Percentiles rank a stretch among this genome's conserved stretches.
Evolutionary conservation across 2,888 invertebrate species (phyloP).

Genomic region (Boloria euphrosyne): DNA sequence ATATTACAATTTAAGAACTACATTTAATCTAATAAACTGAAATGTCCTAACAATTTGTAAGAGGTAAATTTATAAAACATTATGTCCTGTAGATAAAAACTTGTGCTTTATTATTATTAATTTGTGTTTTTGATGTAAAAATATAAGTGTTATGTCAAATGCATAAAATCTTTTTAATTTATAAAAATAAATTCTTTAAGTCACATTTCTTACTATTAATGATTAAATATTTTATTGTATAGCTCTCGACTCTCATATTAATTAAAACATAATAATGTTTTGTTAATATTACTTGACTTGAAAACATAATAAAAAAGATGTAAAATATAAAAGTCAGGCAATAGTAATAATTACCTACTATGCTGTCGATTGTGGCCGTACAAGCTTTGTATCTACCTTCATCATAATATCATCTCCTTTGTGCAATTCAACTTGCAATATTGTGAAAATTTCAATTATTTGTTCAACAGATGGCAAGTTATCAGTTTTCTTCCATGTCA

Average conservation of each 20-base stretch:
- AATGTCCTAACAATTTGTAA: background rate
- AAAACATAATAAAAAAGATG: slow-evolving; percentile 9
- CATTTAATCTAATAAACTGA: background rate
- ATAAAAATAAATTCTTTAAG: too few species aligned
- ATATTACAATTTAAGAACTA: background rate
- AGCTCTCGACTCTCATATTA: too few species aligned
- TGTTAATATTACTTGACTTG: background rate
- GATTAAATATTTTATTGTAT: too few species aligned
- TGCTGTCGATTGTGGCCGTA: slow-evolving; percentile 52
- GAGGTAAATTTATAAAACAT: background rate
- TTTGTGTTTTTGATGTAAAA: too few species aligned
- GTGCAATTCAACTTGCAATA: slow-evolving; percentile 64
- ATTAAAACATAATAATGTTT: too few species aligned
- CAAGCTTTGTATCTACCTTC: slow-evolving; percentile 69
- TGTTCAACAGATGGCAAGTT: slow-evolving; percentile 55
- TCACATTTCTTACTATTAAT: too few species aligned
- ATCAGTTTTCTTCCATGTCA: slow-evolving; percentile 60
- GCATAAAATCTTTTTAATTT: too few species aligned
- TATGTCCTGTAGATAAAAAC: slow-evolving; percentile 16
- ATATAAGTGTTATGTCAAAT: too few species aligned
- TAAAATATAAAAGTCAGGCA: slow-evolving; percentile 10
- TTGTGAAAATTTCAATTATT: slow-evolving; percentile 70
- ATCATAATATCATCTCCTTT: slow-evolving; percentile 70
- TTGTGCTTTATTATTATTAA: slow-evolving; percentile 11
- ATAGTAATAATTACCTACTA: slow-evolving; percentile 11